Base-by-base conservation (phyloP, 1,140 invertebrate species). In the Zophobas morio region DNA sequence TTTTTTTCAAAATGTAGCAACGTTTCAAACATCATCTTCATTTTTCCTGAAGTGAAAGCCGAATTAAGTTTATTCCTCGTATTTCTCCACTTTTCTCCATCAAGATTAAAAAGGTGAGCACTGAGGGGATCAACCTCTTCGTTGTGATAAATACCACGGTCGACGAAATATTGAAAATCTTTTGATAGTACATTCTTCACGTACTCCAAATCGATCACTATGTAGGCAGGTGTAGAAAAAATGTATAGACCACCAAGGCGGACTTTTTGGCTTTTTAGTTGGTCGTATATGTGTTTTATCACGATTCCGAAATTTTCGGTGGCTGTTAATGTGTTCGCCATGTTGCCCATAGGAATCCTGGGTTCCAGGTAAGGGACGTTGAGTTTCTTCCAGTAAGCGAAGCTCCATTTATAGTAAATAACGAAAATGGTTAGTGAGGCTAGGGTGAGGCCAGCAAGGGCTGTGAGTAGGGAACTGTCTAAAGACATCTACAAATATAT, bases 101-200 rank as follows among this genome's bases (percentile, higher is more conserved):
- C 81, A 20, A 56, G 33, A 40, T 84, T 83, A n/a, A 87, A 42
- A 35, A 83, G 70, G 34, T 80, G 40, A 2, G 74, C 56, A 1
- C 77, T 53, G 3, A 91, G 63, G 3, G 90, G 86, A 77, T 90
- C 89, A 60, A 87, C 85, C 1, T 87, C 82, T 4, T 86, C 85
- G 74, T 88, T 72, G 47, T 53, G 36, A 33, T 51, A 51, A 20
- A 70, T 4, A 1, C 87, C 87, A 1, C 86, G 84, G 77, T 90
- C 89, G 6, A 86, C 82, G 79, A 91, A 91, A 83, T 89, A 81
- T 74, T 90, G 88, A 83, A 90, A 90, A 82, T 91, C 89, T 80
- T 87, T 86, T 32, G 90, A 88, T 53, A 88, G 85, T 8, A 91
- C 80, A 42, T 85, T 80, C 82, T 89, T 90, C 0, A 91, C 87